A percentile compares a stretch with the other conserved stretches of the same genome.
phyloP scores from a whole-genome alignment of 2,113 vertebrate species.

The Rhinogobius similis region DNA sequence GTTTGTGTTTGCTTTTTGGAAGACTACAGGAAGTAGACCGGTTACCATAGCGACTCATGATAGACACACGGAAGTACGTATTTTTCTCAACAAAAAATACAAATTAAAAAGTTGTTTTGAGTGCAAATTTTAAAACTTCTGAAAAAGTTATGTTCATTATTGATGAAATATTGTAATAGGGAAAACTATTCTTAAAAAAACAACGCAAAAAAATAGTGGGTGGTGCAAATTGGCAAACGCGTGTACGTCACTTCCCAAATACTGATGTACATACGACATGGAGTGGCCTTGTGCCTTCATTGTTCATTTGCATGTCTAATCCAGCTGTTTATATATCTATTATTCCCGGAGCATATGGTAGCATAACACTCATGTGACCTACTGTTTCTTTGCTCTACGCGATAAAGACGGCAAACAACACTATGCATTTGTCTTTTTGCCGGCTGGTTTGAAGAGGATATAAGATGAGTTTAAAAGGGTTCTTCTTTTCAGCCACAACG shows the following conservation, averaged over 20 bases:
- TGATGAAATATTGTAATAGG: not conserved
- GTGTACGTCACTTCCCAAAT: not conserved
- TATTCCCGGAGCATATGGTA: not conserved
- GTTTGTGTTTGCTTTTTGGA: not conserved
- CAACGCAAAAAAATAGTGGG: not conserved
- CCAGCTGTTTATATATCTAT: not conserved
- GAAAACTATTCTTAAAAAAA: not conserved
- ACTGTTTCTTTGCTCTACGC: not conserved
- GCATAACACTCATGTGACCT: not conserved
- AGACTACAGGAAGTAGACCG: not conserved
- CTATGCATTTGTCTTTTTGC: not conserved
- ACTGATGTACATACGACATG: not conserved
- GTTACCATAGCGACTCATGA: constrained; percentile 52
- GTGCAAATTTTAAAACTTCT: not conserved
- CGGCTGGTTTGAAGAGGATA: not conserved
- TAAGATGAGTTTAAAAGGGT: not conserved
- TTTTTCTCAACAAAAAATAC: not conserved
- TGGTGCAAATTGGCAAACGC: accelerated
- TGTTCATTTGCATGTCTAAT: accelerated
- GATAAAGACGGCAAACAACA: not conserved
- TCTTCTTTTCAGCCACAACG: not conserved
- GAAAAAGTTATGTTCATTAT: not conserved
- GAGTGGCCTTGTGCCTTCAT: accelerated
- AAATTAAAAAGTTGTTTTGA: not conserved
- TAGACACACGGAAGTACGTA: not conserved